Percentiles rank a stretch among this genome's conserved stretches.
phyloP scores from a whole-genome alignment of 2,113 vertebrate genomes.

The Nanger granti region DNA sequence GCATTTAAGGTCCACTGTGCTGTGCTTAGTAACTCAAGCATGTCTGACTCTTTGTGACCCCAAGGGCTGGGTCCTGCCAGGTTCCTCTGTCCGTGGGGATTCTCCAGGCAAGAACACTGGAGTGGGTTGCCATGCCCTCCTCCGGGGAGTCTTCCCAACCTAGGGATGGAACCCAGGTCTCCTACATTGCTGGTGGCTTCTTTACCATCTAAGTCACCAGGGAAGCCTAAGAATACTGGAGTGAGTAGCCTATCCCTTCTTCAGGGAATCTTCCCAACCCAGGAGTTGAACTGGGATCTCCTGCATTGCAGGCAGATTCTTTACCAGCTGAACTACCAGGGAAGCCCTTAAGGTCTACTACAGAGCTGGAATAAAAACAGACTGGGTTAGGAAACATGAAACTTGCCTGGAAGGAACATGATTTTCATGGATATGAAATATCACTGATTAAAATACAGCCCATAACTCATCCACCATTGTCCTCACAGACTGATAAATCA shows the following conservation, averaged over 20 bases:
- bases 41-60: neutral
- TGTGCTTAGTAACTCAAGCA: neutral
- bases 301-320: neutral
- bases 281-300: neutral
- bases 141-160: fast-evolving
- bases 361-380: neutral
- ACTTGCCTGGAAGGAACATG: neutral
- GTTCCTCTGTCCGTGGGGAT: neutral
- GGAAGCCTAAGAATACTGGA: neutral
- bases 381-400: neutral
- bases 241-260: neutral
- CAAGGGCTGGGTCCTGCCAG: neutral
- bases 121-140: neutral
- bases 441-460: neutral
- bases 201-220: neutral
- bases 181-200: neutral
- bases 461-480: neutral
- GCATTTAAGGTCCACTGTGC: neutral
- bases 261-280: neutral
- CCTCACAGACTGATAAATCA: neutral
- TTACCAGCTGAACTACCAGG: neutral
- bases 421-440: neutral
- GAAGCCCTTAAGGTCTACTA: neutral
- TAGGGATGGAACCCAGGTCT: neutral
- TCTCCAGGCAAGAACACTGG: neutral